Evolutionary conservation across 2,797 vertebrate genomes (phyloP), one percentile per base, ranked within the genome.

Genomic region (Basileuterus tristriatus): DNA sequence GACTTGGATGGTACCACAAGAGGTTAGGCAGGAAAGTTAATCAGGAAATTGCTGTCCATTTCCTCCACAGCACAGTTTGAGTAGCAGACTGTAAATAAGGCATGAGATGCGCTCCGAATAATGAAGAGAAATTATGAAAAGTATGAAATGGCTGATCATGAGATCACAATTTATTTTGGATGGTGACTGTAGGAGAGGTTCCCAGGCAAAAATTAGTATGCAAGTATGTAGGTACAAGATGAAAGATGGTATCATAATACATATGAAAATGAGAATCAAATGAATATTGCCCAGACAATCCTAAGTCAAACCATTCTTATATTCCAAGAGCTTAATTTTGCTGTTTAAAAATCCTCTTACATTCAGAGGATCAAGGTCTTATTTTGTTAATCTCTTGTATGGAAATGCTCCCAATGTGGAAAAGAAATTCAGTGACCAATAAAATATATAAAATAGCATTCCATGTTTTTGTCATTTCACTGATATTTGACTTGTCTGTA

Each of bases 41-140:
- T 94, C 69, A 90, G 92, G 82, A 95, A 96, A 94, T 91, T 93
- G 93, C 65, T 11, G 12, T 75, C 95, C 85, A 41, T 93, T 96
- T 92, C 89, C 80, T 96, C 67, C 69, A 15, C 56, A 83, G 92
- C 83, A 72, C 68, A 53, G 83, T 64, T 93, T 63, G 93, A 96
- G 91, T 84, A 29, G 18, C 0, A 0, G 67, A 44, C 83, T 95
- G 91, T 87, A 96, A 95, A 95, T 91, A 96, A 91, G 80, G 56
- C 59, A 55, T 56, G 80, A 92, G 55, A 92, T 7, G 3, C 47
- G 6, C 44, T 79, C 70, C 47, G 95, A 94, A 96, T 96, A 95
- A 81, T 60, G 84, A 94, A 71, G 69, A 95, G 82, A 91, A 93
- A 89, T 59, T 4, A 82, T 65, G 49, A 83, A 94, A 94, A 93